Base-by-base conservation (phyloP, 1,140 invertebrate species). In the Chymomyza costata region DNA sequence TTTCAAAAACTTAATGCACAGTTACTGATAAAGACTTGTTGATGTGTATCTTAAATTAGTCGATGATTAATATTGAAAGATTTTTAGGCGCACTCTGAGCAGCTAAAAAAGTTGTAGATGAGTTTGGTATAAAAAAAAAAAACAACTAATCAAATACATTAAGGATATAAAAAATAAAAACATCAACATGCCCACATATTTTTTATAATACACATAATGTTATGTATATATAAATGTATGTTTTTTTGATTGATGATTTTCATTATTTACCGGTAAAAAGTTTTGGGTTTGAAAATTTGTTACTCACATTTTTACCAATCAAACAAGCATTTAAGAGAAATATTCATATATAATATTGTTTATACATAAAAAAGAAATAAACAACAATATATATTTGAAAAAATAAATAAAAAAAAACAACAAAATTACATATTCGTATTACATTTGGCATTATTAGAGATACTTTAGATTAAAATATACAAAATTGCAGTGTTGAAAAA, bases 301-400 rank as follows among this genome's bases (percentile, higher is more conserved):
- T 84, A 84, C 82, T 84, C 82, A 84, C 82, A 84, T 84, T 84
- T 84, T 47, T 74, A 84, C 82, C 82, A 84, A 84, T 84, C 82
- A 84, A 84, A 84, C 82, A 84, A 84, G 82, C 82, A 83, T 63
- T 76, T 83, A 84, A 84, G 70, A 84, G 71, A 84, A 80, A 80
- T 80, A 68, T 78, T 82, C 61, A 78, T 81, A 69, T 74, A 66
- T 64, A 25, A 52, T 44, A 48, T 69, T 48, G 63, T 53, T 51
- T 49, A 66, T 66, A 60, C 52, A 18, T 45, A 60, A 61, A 46
- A 39, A 52, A 60, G 54, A n/a, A n/a, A n/a, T n/a, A n/a, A n/a
- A n/a, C n/a, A n/a, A n/a, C n/a, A 34, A 34, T 34, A 34, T 34
- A 34, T 30, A n/a, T n/a, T n/a, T n/a, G n/a, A n/a, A 7, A 18